Conservation (phyloP, 2,113 vertebrate genomes). For the Oriolus oriolus region DNA sequence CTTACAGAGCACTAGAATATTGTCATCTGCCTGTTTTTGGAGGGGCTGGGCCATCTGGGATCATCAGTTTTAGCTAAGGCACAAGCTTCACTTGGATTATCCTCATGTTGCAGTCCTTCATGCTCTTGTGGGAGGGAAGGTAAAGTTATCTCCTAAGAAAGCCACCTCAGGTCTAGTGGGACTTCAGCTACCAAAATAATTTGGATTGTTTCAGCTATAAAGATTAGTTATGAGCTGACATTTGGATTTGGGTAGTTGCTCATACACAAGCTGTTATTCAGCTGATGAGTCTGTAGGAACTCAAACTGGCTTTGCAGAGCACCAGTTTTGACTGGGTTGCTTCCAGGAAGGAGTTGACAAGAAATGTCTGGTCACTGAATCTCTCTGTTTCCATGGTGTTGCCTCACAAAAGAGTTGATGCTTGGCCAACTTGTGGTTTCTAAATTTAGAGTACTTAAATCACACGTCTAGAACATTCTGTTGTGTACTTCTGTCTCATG, state of each 20-base stretch:
- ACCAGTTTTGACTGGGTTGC: not conserved
- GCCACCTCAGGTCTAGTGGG: not conserved
- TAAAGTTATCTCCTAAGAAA: not conserved
- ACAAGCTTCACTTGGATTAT: not conserved
- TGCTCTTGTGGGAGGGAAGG: not conserved
- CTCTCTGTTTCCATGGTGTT: not conserved
- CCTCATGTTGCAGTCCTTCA: not conserved
- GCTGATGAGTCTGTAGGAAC: not conserved
- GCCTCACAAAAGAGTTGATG: not conserved
- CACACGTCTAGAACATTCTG: not conserved
- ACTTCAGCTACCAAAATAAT: not conserved
- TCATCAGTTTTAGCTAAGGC: not conserved
- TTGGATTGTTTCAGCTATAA: not conserved
- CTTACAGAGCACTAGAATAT: not conserved
- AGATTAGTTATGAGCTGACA: not conserved
- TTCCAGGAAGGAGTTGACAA: not conserved
- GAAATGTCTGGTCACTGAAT: not conserved
- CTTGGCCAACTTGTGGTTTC: not conserved
- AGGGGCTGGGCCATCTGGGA: not conserved
- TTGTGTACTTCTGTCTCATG: not conserved
- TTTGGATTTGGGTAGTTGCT: not conserved
- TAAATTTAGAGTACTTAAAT: not conserved
- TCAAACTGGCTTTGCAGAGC: not conserved
- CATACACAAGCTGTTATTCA: not conserved
- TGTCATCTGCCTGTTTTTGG: not conserved